Conservation (phyloP, 2,888 invertebrate genomes). For the Pseudanteris insignis region DNA sequence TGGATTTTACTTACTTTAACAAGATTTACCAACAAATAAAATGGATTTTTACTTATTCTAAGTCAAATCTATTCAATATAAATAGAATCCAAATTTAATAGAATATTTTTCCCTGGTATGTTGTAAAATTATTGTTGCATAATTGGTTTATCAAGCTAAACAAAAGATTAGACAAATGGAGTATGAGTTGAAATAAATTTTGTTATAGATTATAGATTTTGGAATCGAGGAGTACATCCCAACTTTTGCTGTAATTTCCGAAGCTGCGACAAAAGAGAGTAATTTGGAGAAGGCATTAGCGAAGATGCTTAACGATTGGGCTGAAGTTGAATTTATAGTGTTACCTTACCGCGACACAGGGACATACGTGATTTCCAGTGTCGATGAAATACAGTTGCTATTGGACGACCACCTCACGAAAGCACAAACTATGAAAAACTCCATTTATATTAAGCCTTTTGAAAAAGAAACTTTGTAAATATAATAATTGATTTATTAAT, state of each 20-base stretch:
- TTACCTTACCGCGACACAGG: constrained; percentile 85
- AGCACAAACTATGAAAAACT: constrained; percentile 97
- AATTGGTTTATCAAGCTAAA: neutral
- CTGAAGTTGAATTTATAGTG: constrained; percentile 78
- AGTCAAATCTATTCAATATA: no score
- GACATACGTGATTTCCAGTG: constrained; percentile 86
- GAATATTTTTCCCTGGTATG: no score
- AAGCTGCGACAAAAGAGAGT: constrained; percentile 95
- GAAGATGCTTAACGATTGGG: constrained; percentile 94
- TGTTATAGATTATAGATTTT: constrained; percentile 80
- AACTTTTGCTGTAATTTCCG: constrained; percentile 91
- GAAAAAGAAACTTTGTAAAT: constrained; percentile 80
- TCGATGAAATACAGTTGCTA: constrained; percentile 92
- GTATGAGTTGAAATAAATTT: neutral
- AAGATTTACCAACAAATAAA: no score
- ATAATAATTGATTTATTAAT: constrained; percentile 2
- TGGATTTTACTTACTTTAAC: no score
- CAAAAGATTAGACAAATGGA: neutral
- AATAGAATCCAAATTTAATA: no score
- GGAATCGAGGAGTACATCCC: constrained; percentile 87
- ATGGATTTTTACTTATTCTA: no score
- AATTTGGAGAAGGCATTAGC: constrained; percentile 87
- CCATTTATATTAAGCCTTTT: constrained; percentile 95
- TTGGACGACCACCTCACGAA: constrained; percentile 96
- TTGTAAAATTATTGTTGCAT: neutral